phyloP scores from a whole-genome alignment of 2,797 vertebrate genomes.

The Chanos chanos region DNA sequence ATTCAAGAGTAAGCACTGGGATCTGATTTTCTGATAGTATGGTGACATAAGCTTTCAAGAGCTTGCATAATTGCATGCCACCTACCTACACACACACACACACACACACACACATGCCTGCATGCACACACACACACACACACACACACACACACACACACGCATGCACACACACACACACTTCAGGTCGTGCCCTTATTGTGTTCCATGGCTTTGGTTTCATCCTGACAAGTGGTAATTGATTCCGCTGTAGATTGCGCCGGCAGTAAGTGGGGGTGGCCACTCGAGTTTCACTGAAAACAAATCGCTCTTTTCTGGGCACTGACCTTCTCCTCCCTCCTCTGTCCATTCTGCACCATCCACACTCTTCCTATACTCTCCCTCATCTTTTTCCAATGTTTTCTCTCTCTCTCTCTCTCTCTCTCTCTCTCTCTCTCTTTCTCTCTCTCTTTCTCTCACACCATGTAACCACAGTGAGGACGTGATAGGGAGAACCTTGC shows the following conservation, averaged over 20 bases:
- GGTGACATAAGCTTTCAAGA: no score
- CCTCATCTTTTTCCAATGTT: neutral
- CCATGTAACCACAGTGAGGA: neutral
- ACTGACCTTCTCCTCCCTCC: conserved; percentile 49
- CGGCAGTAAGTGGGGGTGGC: conserved; percentile 86
- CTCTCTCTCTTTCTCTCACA: neutral
- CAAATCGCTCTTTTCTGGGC: conserved; percentile 84
- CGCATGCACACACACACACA: conserved; percentile 29
- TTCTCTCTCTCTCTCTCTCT: conserved; percentile 21
- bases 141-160: conserved; percentile 22
- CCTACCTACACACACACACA: conserved; percentile 24
- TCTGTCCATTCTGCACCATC: neutral
- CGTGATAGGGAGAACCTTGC: neutral
- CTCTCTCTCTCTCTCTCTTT: conserved; percentile 15
- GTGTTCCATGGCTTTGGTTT: conserved; percentile 81
- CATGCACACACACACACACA: neutral
- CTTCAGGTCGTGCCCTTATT: conserved; percentile 87
- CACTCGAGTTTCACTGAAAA: conserved; percentile 98
- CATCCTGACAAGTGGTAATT: conserved; percentile 97
- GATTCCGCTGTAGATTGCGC: conserved; percentile 90
- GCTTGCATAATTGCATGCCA: no score
- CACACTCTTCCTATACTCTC: neutral
- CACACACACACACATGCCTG: conserved; percentile 34
- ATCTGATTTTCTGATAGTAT: no score
- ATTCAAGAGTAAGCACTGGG: no score